Evolutionary conservation across 2,113 vertebrate genomes (phyloP), one percentile per base, ranked within the genome.

Genomic region (Anguilla rostrata): DNA sequence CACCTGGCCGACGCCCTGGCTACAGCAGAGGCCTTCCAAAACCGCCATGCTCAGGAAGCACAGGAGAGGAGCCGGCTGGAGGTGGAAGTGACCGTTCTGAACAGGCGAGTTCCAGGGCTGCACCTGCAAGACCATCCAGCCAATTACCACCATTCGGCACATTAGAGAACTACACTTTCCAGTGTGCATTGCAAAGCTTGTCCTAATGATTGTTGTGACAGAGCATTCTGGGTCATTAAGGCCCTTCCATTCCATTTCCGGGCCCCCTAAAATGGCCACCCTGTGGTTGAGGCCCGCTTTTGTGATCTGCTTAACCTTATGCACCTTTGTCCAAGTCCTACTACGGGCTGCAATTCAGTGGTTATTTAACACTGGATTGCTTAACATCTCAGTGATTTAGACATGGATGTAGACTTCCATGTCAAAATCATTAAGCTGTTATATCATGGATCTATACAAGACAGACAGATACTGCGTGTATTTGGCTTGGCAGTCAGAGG

Each of bases 41-140:
- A 60, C 83, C 96, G 94, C 3, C 95, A 96, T 90, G 93, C 94
- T 53, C 95, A 95, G 90, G 95, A 95, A 66, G 90, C 93, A 5
- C 95, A 97, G 53, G 96, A 96, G 16, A 97, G 95, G 88, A 95
- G 90, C 7, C 95, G 96, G 5, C 92, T 94, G 0, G 96, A 98
- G 60, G 87, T 96, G 87, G 96, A 98, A 79, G 82, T 95, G 0
- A 93, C 95, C 43, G 89, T 93, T 4, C 91, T 98, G 78, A 96
- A 94, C 46, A 92, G 94, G 98, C 98, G 92, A 87, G 95, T 15
- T 75, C n/a, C 11, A 66, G 34, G 16, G 39, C 39, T 9, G 26
- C n/a, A 39, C 20, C 6, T 46, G 5, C 18, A 22, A 71, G 20
- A 71, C 8, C 14, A 15, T 20, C 75, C 29, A 43, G 71, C n/a